These are phyloP conservation scores for Boloria euphrosyne DNA, from an alignment of 2,888 invertebrate species.

Conservation along the genomic window DNA sequence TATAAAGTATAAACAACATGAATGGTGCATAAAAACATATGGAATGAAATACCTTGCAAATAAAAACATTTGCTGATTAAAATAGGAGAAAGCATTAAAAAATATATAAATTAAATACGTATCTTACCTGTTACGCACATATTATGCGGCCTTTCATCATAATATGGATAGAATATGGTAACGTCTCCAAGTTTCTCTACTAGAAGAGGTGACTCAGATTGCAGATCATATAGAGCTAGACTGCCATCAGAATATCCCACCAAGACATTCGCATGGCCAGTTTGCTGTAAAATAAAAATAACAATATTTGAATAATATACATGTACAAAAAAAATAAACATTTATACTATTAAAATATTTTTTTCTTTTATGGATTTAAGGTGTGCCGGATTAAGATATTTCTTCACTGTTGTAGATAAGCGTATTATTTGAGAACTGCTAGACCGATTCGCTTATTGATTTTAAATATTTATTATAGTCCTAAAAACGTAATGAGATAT, in stretches of 20 bases:
- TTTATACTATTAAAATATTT: background rate
- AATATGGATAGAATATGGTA: slow-evolving; percentile 79
- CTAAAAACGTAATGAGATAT: too few relatives aligned
- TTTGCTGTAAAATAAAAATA: slow-evolving; percentile 63
- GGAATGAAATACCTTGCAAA: too few relatives aligned
- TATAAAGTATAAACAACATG: too few relatives aligned
- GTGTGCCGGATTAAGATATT: too few relatives aligned
- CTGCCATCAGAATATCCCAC: slow-evolving; percentile 87
- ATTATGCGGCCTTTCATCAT: slow-evolving; percentile 82
- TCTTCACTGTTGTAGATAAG: too few relatives aligned
- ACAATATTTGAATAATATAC: slow-evolving; percentile 20
- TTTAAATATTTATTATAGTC: too few relatives aligned
- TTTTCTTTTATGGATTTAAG: too few relatives aligned
- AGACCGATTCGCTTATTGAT: too few relatives aligned
- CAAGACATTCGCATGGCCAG: slow-evolving; percentile 79
- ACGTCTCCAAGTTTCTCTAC: slow-evolving; percentile 60
- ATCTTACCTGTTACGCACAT: slow-evolving; percentile 81
- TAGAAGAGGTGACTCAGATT: slow-evolving; percentile 76
- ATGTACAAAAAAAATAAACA: background rate
- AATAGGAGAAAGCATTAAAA: too few relatives aligned
- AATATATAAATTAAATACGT: background rate
- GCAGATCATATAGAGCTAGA: slow-evolving; percentile 84
- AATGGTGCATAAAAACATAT: too few relatives aligned
- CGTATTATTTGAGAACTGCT: too few relatives aligned
- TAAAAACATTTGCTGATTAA: too few relatives aligned